Evolutionary conservation across 2,888 invertebrate genomes (phyloP).

Genomic region (Eupithecia subumbrata): DNA sequence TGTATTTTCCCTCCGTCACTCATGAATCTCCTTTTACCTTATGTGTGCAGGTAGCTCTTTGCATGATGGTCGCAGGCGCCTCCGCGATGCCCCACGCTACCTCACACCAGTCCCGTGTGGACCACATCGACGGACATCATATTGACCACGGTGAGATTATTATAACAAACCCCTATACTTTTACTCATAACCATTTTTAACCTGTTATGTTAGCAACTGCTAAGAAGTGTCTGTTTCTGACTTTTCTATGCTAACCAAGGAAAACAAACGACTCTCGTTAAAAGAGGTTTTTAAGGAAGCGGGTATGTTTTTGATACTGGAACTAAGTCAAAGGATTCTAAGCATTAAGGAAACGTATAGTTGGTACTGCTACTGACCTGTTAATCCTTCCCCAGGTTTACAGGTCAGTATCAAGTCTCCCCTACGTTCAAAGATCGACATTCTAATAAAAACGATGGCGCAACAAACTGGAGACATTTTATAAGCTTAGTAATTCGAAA

Average conservation of each 20-base stretch:
- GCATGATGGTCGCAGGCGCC: constrained; percentile 55
- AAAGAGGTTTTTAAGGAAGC: neutral
- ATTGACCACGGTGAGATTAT: constrained; percentile 41
- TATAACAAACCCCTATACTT: neutral
- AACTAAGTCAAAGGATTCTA: neutral
- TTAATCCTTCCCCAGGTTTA: too few relatives aligned
- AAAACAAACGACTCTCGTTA: neutral
- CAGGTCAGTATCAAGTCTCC: too few relatives aligned
- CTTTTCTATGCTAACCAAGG: neutral
- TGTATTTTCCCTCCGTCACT: neutral
- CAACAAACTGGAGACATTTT: neutral
- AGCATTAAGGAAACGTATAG: neutral
- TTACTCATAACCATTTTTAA: neutral
- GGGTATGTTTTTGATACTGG: neutral
- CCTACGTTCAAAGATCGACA: neutral
- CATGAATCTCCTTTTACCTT: constrained; percentile 5
- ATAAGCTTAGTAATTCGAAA: neutral
- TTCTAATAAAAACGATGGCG: neutral
- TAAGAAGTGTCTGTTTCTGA: neutral
- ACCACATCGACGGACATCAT: constrained; percentile 49
- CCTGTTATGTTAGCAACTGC: neutral
- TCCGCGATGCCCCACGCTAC: constrained; percentile 59
- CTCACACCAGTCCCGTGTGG: constrained; percentile 60
- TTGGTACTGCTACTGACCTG: neutral
- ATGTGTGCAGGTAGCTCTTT: constrained; percentile 55